Evolutionary conservation across 2,113 vertebrate species (phyloP), one percentile per base, ranked within the genome.

Genomic region (Condylura cristata): DNA sequence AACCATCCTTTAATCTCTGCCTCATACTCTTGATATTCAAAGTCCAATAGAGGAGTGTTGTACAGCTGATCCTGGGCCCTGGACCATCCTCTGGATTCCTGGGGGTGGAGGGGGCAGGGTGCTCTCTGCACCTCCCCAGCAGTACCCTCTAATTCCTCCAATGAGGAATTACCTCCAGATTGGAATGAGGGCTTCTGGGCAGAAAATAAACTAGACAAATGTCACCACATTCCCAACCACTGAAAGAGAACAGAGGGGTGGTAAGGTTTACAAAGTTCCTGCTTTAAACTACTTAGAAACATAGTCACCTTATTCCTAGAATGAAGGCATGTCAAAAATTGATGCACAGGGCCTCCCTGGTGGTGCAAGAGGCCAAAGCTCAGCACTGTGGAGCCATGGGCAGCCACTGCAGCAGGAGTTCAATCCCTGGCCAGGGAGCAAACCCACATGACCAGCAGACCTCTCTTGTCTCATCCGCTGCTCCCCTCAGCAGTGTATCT

Each of bases 271-370:
- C n/a, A 65, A 51, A 58, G 34, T 28, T 65, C 24, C 18, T 51
- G 48, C 28, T 93, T 87, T 68, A 76, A 93, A 18, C 44, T 75
- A 28, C 78, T 90, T 89, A 63, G n/a, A 89, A 92, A 88, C 4
- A 41, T 6, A 41, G 34, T 58, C 28, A 14, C n/a, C 58, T 81
- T 68, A 60, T 79, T 82, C 72, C 68, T 39, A 10, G 83, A 86
- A 86, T 53, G 22, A 6, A 71, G 26, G 16, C 53, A 78, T 71
- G 28, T 51, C 18, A 89, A 95, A 95, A 56, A 68, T 51, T 51
- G 86, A 37, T 7, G 9, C 34, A 81, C 53, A 20, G n/a, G n/a
- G n/a, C n/a, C n/a, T n/a, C n/a, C n/a, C n/a, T n/a, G n/a, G n/a
- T n/a, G n/a, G n/a, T n/a, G n/a, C n/a, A n/a, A n/a, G n/a, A n/a